Evolutionary conservation across 2,888 invertebrate genomes (phyloP), one percentile per base, ranked within the genome.

Genomic region (Marronus borbonicus): DNA sequence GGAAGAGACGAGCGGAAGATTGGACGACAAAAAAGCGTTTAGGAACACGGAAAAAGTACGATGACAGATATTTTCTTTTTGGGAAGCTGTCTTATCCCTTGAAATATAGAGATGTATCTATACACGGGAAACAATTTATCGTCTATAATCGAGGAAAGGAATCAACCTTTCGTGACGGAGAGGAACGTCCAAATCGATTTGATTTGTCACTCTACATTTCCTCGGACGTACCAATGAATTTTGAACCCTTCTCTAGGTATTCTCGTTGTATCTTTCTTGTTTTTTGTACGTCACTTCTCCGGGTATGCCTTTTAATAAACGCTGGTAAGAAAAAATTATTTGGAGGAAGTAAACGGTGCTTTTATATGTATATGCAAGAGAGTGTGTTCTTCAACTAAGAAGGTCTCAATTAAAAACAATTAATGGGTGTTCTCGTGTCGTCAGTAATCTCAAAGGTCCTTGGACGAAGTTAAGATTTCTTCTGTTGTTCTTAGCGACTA

Each of bases 21-120:
- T 1, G 14, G 20, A 55, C 20, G 55, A 55, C n/a, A 55, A 55
- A 55, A 55, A 55, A 55, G 20, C 55, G 55, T 20, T 55, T 55
- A 36, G 65, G 44, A 49, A 39, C n/a, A 44, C 20, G 36, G 65
- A 20, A 7, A n/a, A 65, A 65, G n/a, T 65, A 39, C 44, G 65
- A 44, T 17, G 65, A 44, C 20, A 65, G 44, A 44, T 44, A 17
- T 65, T 20, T 65, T 65, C n/a, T 17, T 39, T n/a, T 49, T 0
- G 5, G 39, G n/a, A 39, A 24, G 44, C 44, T 65, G 39, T 5
- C 7, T 55, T 55, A 10, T 17, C 55, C n/a, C 0, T 17, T 55
- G 8, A 55, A 2, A 17, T 8, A 55, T 17, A 17, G 4, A 17
- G 55, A 55, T 17, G 55, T 20, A 17, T 8, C 55, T 55, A 10